Evolutionary conservation across 2,888 invertebrate species (phyloP).

Genomic region (Ochropleura leucogaster): DNA sequence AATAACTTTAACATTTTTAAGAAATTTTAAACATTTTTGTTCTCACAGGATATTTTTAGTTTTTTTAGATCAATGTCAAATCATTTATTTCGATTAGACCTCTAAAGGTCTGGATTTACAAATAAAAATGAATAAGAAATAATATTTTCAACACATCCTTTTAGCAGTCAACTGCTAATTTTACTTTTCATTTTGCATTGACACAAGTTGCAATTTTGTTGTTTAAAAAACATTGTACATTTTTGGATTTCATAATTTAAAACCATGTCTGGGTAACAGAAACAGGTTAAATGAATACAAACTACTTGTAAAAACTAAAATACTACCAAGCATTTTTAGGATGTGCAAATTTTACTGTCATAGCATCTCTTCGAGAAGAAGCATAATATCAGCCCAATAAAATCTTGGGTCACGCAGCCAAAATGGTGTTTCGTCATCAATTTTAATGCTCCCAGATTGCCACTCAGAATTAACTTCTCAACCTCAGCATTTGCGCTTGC

Average conservation of each 20-base stretch:
- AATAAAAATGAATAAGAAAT: not conserved
- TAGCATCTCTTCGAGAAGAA: not conserved
- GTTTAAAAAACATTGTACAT: too few relatives aligned
- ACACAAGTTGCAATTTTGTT: not conserved
- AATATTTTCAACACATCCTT: conserved; percentile 6
- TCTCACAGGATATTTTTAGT: not conserved
- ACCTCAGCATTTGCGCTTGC: not conserved
- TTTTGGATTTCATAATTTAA: too few relatives aligned
- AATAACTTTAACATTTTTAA: not conserved
- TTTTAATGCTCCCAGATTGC: not conserved
- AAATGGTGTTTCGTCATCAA: not conserved
- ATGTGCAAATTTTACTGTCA: not conserved
- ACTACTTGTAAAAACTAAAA: not conserved
- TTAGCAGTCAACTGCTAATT: conserved; percentile 32
- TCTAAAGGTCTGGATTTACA: not conserved
- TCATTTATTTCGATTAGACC: conserved; percentile 15
- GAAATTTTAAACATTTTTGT: not conserved
- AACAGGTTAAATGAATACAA: not conserved
- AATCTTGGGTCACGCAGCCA: not conserved
- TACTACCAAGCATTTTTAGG: not conserved
- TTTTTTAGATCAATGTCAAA: conserved; percentile 16
- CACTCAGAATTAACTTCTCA: too few relatives aligned
- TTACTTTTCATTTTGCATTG: not conserved
- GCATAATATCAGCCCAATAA: not conserved
- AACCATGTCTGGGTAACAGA: conserved; percentile 16